These are phyloP conservation scores for Anoura caudifer DNA, from an alignment of 2,113 vertebrate species.

Conservation along the genomic window DNA sequence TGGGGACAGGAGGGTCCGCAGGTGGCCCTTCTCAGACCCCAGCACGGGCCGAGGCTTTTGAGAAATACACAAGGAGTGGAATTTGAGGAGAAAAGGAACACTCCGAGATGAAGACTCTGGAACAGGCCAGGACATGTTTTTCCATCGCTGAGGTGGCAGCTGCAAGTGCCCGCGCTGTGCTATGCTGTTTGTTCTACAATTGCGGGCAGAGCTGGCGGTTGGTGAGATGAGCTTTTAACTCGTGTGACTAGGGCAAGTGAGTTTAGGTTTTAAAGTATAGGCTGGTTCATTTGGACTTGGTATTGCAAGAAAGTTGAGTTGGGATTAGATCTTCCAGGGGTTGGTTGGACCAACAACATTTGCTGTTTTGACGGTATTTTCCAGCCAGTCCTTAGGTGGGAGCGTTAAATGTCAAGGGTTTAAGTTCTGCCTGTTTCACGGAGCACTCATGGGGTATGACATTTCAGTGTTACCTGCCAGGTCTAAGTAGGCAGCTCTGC, in stretches of 20 bases:
- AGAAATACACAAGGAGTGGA: neutral
- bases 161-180: neutral
- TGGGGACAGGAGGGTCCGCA: neutral
- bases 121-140: neutral
- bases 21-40: neutral
- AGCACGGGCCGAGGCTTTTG: neutral
- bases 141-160: neutral
- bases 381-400: neutral
- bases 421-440: neutral
- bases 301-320: neutral
- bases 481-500: neutral
- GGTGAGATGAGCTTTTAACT: neutral
- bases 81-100: neutral
- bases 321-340: neutral
- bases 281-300: neutral
- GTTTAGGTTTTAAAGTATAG: neutral
- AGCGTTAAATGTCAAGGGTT: neutral
- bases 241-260: neutral
- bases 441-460: neutral
- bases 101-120: neutral
- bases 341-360: neutral
- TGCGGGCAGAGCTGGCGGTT: neutral
- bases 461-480: neutral
- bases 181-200: neutral
- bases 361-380: neutral